phyloP scores from a whole-genome alignment of 2,888 invertebrate genomes.

The Diarsia dahlii region DNA sequence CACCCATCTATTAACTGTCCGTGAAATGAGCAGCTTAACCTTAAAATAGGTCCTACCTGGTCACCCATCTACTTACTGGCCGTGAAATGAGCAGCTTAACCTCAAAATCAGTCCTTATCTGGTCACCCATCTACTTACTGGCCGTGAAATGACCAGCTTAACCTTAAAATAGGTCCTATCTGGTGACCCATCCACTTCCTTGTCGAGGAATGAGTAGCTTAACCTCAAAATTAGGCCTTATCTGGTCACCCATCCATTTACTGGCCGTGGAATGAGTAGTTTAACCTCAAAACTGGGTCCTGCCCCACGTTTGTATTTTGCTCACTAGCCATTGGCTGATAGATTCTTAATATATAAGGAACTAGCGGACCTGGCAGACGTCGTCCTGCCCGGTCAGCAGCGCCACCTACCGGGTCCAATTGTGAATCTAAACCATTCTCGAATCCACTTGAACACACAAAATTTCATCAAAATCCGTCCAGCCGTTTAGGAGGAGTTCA shows the following conservation, averaged over 20 bases:
- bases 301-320: not conserved
- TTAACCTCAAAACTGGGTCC: not conserved
- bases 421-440: too few species aligned
- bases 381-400: too few species aligned
- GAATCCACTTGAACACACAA: too few species aligned
- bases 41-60: not conserved
- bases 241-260: not conserved
- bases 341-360: not conserved
- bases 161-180: not conserved
- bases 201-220: not conserved
- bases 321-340: not conserved
- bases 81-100: not conserved
- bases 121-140: conserved; percentile 1
- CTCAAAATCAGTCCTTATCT: not conserved
- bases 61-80: conserved; percentile 10
- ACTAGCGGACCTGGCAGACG: too few species aligned
- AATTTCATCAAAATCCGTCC: too few species aligned
- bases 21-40: not conserved
- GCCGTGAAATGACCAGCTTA: not conserved
- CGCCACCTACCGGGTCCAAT: too few species aligned
- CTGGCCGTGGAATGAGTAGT: not conserved
- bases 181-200: conserved; percentile 3
- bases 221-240: not conserved
- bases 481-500: too few species aligned
- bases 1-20: conserved; percentile 4